Evolutionary conservation across 2,797 vertebrate genomes (phyloP), one percentile per base, ranked within the genome.

Genomic region (Cyclopterus lumpus): DNA sequence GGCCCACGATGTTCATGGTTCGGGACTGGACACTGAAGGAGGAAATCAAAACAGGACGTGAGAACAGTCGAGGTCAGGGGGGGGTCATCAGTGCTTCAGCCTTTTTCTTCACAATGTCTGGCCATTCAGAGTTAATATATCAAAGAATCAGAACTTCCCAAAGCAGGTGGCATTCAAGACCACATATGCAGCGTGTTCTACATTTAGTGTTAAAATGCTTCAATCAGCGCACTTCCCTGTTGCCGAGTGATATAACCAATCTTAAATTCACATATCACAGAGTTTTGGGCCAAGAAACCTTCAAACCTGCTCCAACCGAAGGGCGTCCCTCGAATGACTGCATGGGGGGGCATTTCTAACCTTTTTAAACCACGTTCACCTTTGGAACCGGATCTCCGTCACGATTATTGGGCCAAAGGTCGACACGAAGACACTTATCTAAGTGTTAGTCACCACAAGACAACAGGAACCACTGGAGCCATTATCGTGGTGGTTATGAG

Each of bases 1-100:
- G 97, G 65, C 97, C 97, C 90, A 99, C 94, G 20, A 98, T 97
- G 90, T 99, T 98, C 98, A 99, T 99, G 89, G 96, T 95, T 86
- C 95, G 94, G 58, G 89, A 91, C 96, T 96, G 83, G 65, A 77
- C 57, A 73, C 5, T n/a, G n/a, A n/a, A n/a, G 26, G 26, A 3
- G n/a, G 81, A 28, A 60, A 22, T 49, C 7, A 49, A 8, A 60
- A 72, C 11, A 67, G 46, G 57, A 84, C 80, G 73, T 69, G 57
- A 74, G 44, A 77, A 30, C 11, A 46, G 18, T 3, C n/a, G 48
- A 49, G 48, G 42, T n/a, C n/a, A n/a, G n/a, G n/a, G n/a, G n/a
- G n/a, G n/a, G n/a, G n/a, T n/a, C n/a, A n/a, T n/a, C 28, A 59
- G 22, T 38, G 44, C 28, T 28, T 28, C 28, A 28, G 28, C 32